Percentiles rank a stretch among this genome's conserved stretches.
Conservation (phyloP, 2,797 vertebrate genomes). For the Ispidina lecontei region DNA sequence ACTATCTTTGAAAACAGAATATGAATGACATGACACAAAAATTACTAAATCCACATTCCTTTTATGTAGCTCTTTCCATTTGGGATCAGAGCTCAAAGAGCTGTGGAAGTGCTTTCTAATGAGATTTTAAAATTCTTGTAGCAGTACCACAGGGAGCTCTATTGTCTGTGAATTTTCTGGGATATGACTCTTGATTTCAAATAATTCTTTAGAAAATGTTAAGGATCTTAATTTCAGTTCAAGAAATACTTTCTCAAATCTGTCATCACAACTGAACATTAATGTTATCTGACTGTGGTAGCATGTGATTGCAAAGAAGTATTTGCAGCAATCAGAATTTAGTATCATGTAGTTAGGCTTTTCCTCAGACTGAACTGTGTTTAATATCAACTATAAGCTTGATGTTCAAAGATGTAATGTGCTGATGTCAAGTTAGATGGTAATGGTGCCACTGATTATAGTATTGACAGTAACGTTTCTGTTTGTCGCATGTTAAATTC, state of each 20-base stretch:
- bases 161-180: not conserved
- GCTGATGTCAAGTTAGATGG: not conserved
- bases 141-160: not conserved
- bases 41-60: not conserved
- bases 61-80: not conserved
- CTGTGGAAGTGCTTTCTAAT: not conserved
- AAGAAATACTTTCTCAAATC: not conserved
- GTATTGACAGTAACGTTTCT: not conserved
- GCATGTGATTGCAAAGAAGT: not conserved
- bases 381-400: not conserved
- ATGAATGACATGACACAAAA: not conserved
- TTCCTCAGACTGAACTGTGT: not conserved
- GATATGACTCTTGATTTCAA: not conserved
- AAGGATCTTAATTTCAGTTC: not conserved
- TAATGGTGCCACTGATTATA: not conserved
- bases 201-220: not conserved
- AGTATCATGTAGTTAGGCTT: not conserved
- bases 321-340: not conserved
- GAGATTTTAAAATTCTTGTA: constrained; percentile 3
- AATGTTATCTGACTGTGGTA: not conserved
- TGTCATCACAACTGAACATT: not conserved
- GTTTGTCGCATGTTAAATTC: not conserved
- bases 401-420: not conserved
- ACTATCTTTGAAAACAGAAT: not conserved
- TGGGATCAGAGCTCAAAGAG: not conserved